Conservation (phyloP, 2,797 vertebrate species). For the Falco novaeseelandiae region DNA sequence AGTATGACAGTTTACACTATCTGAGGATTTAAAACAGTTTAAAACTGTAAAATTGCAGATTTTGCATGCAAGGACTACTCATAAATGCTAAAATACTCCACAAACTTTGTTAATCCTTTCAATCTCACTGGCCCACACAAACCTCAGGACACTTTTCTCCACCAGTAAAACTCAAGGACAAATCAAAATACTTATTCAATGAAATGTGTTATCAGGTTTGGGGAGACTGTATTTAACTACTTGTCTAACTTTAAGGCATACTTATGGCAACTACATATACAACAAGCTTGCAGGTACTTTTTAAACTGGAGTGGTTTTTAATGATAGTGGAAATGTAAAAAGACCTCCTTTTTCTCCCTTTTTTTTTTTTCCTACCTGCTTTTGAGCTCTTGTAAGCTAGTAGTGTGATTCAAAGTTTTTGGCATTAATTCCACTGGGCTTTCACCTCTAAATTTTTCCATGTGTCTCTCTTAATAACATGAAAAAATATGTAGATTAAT, state of each 20-base stretch:
- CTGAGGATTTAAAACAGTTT: not conserved
- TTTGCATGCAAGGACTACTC: not conserved
- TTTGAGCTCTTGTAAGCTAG: not conserved
- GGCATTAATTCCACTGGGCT: not conserved
- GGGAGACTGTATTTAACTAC: not conserved
- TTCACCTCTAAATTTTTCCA: not conserved
- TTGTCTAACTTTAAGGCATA: not conserved
- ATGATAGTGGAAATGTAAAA: not conserved
- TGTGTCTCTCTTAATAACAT: not conserved
- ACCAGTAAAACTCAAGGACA: not conserved
- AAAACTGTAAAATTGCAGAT: not conserved
- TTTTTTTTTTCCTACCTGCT: not conserved
- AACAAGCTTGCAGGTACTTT: not conserved
- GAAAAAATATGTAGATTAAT: not conserved
- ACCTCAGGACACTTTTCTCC: not conserved
- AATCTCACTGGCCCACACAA: not conserved
- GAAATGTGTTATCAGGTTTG: not conserved
- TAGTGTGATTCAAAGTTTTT: not conserved
- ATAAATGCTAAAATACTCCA: not conserved
- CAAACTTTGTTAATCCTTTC: not conserved
- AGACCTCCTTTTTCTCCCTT: accelerated
- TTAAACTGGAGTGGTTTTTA: not conserved
- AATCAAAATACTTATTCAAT: not conserved
- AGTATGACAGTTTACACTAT: not conserved
- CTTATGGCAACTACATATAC: not conserved